phyloP scores from a whole-genome alignment of 2,797 vertebrate genomes.

The Pyrocephalus nanus region DNA sequence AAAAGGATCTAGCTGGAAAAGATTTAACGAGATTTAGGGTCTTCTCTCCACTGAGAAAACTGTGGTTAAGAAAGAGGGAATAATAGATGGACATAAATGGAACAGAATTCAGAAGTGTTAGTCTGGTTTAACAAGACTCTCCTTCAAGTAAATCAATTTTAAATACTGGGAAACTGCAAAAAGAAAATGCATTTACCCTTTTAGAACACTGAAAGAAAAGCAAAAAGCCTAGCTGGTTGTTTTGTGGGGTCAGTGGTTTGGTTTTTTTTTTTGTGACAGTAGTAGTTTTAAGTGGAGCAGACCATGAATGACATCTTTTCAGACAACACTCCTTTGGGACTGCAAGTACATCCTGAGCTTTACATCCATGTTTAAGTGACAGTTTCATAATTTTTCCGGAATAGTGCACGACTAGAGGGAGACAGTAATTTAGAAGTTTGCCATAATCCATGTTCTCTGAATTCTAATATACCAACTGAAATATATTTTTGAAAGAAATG shows the following conservation, averaged over 20 bases:
- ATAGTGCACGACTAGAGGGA: not conserved
- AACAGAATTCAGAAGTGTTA: not conserved
- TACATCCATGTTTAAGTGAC: not conserved
- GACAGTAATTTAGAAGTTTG: not conserved
- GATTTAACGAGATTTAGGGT: not conserved
- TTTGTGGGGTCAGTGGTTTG: not conserved
- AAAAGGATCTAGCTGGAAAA: not conserved
- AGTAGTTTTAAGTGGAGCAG: not conserved
- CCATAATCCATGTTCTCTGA: not conserved
- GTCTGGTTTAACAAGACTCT: not conserved
- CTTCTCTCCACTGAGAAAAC: not conserved
- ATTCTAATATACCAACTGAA: not conserved
- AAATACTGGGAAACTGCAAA: not conserved
- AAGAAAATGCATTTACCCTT: not conserved
- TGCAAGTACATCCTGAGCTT: not conserved
- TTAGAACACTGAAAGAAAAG: not conserved
- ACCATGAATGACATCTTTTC: not conserved
- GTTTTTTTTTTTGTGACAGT: fast-evolving
- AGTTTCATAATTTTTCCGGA: not conserved
- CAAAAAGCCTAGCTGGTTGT: not conserved
- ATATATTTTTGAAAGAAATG: not conserved
- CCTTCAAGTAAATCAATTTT: not conserved
- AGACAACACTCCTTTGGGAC: not conserved
- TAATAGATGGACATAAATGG: not conserved
- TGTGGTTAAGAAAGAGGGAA: not conserved